These are phyloP conservation scores for Campopleginae sp. DNA, from an alignment of 2,888 invertebrate genomes.

Conservation along the genomic window DNA sequence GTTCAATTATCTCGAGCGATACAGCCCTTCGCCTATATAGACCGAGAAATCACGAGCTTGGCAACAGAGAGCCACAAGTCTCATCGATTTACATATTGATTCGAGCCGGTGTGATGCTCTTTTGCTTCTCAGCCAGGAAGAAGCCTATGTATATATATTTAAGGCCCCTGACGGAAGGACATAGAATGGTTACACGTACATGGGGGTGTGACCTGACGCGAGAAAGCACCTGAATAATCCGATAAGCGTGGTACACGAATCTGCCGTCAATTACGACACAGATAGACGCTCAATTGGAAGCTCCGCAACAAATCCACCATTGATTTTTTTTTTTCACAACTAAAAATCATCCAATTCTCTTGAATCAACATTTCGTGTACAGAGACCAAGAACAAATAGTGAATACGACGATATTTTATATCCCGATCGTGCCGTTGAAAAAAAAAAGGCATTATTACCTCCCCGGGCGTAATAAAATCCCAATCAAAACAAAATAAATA, in stretches of 20 bases:
- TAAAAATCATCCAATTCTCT: background rate
- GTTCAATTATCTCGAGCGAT: slow-evolving; percentile 69
- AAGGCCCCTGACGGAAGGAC: background rate
- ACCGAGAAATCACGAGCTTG: background rate
- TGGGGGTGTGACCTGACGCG: slow-evolving; percentile 9
- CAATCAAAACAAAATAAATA: slow-evolving; percentile 25
- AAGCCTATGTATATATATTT: background rate
- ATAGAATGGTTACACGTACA: slow-evolving; percentile 11
- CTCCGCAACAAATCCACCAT: background rate
- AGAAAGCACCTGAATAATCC: slow-evolving; percentile 10
- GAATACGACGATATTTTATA: background rate
- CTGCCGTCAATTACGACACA: slow-evolving; percentile 9
- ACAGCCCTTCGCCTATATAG: slow-evolving; percentile 44
- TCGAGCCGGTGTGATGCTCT: background rate
- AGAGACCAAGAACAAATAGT: background rate
- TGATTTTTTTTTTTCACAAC: slow-evolving; percentile 6
- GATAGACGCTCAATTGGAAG: background rate
- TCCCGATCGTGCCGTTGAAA: background rate
- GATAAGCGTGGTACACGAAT: slow-evolving; percentile 4
- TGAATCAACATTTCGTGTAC: background rate
- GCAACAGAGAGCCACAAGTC: background rate
- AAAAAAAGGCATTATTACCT: slow-evolving; percentile 5
- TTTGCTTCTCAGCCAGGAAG: background rate
- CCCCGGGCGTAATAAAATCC: background rate
- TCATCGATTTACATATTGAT: slow-evolving; percentile 16